Conservation (phyloP, 2,113 vertebrate species). For the Nycticorax nycticorax region DNA sequence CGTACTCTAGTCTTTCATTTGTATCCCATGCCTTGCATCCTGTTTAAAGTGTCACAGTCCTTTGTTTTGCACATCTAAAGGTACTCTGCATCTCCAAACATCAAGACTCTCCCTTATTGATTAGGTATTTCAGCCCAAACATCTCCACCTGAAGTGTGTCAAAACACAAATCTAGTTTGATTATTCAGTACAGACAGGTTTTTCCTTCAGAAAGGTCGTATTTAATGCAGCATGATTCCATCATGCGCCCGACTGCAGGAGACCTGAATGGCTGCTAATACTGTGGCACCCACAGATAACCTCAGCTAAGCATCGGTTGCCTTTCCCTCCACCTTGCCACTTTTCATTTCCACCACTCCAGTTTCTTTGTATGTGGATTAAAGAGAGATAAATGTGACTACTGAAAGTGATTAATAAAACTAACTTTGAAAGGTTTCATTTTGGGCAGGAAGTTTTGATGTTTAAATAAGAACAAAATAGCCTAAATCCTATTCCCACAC, state of each 20-base stretch:
- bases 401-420: background rate
- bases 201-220: background rate
- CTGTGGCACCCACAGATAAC: background rate
- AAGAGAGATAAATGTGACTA: background rate
- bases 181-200: background rate
- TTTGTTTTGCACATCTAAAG: background rate
- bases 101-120: background rate
- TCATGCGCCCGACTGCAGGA: background rate
- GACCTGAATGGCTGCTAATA: background rate
- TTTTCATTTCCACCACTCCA: background rate
- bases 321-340: background rate
- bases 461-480: background rate
- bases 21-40: background rate
- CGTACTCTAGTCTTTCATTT: too few species aligned
- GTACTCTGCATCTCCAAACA: background rate
- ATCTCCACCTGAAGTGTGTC: background rate
- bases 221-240: background rate
- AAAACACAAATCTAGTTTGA: background rate
- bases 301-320: background rate
- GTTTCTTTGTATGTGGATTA: accelerated
- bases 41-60: background rate
- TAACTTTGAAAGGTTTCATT: background rate
- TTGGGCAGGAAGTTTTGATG: background rate
- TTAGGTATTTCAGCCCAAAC: conserved; percentile 2
- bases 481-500: background rate